These are phyloP conservation scores for Sinosuthora webbiana DNA, from an alignment of 2,113 vertebrate species.

Conservation along the genomic window DNA sequence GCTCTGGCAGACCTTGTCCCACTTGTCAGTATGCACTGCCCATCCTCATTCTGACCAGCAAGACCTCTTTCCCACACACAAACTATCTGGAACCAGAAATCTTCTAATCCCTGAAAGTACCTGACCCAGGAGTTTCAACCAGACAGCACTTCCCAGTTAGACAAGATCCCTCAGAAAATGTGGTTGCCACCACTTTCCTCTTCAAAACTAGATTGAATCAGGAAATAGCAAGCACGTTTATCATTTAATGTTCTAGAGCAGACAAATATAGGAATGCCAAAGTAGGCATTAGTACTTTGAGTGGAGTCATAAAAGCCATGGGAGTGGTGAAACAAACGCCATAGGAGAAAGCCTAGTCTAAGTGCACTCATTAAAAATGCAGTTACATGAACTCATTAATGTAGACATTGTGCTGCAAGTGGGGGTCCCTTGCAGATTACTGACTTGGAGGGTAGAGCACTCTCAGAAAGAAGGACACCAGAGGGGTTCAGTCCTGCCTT, in stretches of 20 bases:
- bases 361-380: background rate
- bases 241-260: background rate
- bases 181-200: background rate
- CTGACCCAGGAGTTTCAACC: background rate
- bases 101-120: background rate
- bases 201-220: background rate
- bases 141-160: background rate
- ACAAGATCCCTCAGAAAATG: background rate
- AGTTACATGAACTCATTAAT: background rate
- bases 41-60: background rate
- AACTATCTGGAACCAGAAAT: background rate
- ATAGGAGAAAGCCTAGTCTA: background rate
- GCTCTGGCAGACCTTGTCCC: background rate
- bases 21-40: background rate
- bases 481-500: background rate
- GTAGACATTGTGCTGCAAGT: background rate
- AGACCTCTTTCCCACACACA: background rate
- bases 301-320: background rate
- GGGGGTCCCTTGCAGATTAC: background rate
- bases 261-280: background rate
- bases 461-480: background rate
- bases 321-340: background rate
- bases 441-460: background rate
- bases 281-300: background rate
- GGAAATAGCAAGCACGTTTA: background rate